Conservation (phyloP, 2,113 vertebrate genomes). For the Eulacestoma nigropectus region DNA sequence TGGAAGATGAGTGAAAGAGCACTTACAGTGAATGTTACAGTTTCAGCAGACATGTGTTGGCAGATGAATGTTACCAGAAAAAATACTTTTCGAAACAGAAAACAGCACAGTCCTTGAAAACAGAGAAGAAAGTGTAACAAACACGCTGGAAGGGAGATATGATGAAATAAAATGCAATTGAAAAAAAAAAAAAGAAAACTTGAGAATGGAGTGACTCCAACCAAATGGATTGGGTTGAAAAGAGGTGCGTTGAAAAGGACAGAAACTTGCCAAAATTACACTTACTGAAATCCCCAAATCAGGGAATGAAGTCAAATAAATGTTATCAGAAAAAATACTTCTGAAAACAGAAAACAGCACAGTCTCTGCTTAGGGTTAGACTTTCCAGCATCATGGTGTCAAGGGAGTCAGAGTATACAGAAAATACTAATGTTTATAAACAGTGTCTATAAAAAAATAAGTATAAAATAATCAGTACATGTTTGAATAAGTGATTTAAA, state of each 20-base stretch:
- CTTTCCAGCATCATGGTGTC: neutral
- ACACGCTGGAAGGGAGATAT: neutral
- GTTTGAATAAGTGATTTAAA: neutral
- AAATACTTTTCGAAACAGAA: neutral
- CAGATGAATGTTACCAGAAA: neutral
- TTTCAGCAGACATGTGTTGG: neutral
- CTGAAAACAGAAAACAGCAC: neutral
- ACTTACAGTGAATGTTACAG: neutral
- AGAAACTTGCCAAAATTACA: neutral
- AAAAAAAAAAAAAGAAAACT: neutral
- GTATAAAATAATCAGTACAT: neutral
- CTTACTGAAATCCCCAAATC: neutral
- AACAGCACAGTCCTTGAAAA: neutral
- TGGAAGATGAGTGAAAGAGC: neutral
- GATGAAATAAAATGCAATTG: neutral
- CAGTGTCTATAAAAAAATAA: neutral
- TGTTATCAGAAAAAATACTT: neutral
- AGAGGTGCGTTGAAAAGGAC: neutral
- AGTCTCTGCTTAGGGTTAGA: neutral
- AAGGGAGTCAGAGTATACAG: neutral
- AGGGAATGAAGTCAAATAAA: neutral
- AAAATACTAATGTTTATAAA: neutral
- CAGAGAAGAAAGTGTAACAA: neutral
- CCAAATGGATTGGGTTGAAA: neutral
- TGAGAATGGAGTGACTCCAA: neutral